phyloP scores from a whole-genome alignment of 2,113 vertebrate genomes.

The Bagarius yarrelli region DNA sequence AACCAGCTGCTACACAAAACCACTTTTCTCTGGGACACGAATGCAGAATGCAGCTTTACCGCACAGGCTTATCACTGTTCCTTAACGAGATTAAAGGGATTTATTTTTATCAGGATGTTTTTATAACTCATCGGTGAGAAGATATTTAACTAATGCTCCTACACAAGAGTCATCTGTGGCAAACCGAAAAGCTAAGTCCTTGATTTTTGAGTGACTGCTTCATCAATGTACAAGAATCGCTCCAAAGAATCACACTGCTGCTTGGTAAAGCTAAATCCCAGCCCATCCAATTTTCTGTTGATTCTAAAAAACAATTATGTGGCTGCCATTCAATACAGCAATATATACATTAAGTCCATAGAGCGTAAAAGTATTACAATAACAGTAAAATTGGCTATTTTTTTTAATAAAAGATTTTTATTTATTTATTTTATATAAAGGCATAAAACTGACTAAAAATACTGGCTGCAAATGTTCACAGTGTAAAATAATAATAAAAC shows the following conservation, averaged over 20 bases:
- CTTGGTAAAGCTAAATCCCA: background rate
- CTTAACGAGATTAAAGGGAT: conserved; percentile 1
- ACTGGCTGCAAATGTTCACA: background rate
- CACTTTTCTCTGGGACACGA: background rate
- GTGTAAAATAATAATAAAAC: conserved; percentile 1
- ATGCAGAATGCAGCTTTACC: conserved; percentile 4
- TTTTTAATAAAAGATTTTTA: background rate
- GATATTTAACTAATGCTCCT: background rate
- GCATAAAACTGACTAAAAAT: background rate
- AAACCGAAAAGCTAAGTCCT: background rate
- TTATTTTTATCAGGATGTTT: conserved; percentile 2
- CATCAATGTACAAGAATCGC: background rate
- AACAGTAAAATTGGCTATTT: background rate
- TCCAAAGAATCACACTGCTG: background rate
- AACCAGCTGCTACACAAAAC: conserved; percentile 29
- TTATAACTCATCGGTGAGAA: background rate
- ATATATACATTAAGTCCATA: background rate
- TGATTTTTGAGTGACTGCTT: background rate
- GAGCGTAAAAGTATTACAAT: background rate
- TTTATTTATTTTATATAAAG: background rate
- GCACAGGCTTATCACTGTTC: background rate
- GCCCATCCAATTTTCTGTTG: no score
- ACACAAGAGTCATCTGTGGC: background rate
- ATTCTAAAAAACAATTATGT: background rate
- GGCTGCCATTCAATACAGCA: background rate